Evolutionary conservation across 2,113 vertebrate genomes (phyloP), one percentile per base, ranked within the genome.

Genomic region (Lepidiolamprologus cunningtoni): DNA sequence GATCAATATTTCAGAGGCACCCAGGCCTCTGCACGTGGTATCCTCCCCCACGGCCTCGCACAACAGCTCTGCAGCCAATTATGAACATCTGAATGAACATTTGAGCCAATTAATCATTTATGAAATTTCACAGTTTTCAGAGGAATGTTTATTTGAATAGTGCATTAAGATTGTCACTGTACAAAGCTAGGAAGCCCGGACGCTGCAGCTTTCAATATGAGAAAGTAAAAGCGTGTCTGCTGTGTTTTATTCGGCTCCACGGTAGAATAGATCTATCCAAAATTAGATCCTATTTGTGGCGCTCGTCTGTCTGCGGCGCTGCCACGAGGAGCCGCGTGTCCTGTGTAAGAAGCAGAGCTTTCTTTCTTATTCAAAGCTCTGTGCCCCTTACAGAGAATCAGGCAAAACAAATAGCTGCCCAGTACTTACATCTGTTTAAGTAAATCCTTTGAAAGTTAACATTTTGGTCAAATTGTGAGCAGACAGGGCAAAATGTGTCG

Each of bases 1-100:
- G 84, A 94, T 95, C 89, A 94, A 96, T 96, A 94, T 96, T 96
- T 96, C 86, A 96, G 89, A 91, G 73, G 91, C 88, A 57, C 23
- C 78, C 80, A 73, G 28, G 84, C 84, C 80, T 83, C 82, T 42
- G 89, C 9, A 82, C 79, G 71, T 55, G 40, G 86, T 85, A 66
- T 89, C 90, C 81, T 86, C 92, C 87, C 92, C 83, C 92, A 52
- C 54, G 63, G 35, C 83, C 82, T 84, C 90, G 90, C 88, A 82
- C 83, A 92, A 81, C 93, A 83, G 76, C 87, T 89, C 93, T 53
- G 80, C 89, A 82, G 85, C 85, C 84, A 61, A 94, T 95, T 93
- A 94, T 86, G 84, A 89, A 88, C 88, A 89, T 94, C 90, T 93
- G 94, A 94, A 91, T 92, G 89, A 95, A 83, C 86, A 61, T 86